Evolutionary conservation across 2,797 vertebrate species (phyloP).

Genomic region (Silurus aristotelis): DNA sequence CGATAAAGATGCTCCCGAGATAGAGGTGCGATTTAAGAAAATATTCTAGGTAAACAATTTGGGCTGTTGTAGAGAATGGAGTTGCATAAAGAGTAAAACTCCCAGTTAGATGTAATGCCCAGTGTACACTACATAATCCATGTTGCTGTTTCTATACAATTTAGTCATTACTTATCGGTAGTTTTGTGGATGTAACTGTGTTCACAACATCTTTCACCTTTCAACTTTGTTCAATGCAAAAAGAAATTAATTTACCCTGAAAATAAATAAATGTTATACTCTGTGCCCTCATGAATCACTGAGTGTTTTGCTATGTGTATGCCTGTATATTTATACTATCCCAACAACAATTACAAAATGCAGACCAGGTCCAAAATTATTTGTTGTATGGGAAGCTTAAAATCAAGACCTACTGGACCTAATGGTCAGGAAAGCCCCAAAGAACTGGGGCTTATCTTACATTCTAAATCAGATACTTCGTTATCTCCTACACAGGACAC

Average conservation of each 20-base stretch:
- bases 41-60: neutral
- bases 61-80: neutral
- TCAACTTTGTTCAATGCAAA: neutral
- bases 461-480: neutral
- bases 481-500: neutral
- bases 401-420: neutral
- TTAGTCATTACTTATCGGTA: neutral
- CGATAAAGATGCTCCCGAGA: neutral
- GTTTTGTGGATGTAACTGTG: neutral
- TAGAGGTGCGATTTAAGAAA: neutral
- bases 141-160: neutral
- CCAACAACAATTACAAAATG: neutral
- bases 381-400: neutral
- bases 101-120: neutral
- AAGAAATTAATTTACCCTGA: neutral
- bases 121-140: neutral
- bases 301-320: neutral
- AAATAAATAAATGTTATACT: neutral
- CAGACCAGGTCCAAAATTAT: neutral
- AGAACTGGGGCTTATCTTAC: neutral
- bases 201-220: neutral
- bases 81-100: neutral
- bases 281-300: neutral
- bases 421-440: neutral
- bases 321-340: neutral